Evolutionary conservation across 1,140 invertebrate genomes (phyloP).

Genomic region (Eriosoma lanigerum): DNA sequence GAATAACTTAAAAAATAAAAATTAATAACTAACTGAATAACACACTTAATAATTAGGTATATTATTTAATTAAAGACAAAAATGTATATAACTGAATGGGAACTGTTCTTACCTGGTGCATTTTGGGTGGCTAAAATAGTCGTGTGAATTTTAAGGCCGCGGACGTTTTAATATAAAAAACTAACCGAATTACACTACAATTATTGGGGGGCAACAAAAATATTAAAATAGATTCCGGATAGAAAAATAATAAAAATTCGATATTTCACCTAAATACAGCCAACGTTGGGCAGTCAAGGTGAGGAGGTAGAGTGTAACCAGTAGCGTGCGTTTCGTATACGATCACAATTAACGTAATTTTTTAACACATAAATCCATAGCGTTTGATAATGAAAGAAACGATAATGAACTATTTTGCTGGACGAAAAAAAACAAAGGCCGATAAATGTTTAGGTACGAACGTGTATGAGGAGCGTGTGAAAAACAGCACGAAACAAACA

Average conservation of each 20-base stretch:
- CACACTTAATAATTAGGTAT: not conserved
- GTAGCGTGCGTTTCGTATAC: not conserved
- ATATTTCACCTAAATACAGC: slow-evolving; percentile 17
- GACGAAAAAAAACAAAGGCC: not conserved
- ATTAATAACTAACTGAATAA: not conserved
- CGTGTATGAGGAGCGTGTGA: slow-evolving; percentile 42
- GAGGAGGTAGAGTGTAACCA: slow-evolving; percentile 32
- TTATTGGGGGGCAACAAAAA: not conserved
- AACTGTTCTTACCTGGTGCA: slow-evolving; percentile 48
- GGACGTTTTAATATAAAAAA: not conserved
- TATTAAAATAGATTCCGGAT: not conserved
- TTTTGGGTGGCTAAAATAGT: slow-evolving; percentile 11
- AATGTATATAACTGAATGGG: not conserved
- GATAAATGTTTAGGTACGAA: slow-evolving; percentile 21
- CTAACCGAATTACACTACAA: not conserved
- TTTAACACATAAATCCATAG: slow-evolving; percentile 5
- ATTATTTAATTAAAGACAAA: not conserved
- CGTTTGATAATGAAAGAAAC: not conserved
- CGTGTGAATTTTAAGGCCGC: not conserved
- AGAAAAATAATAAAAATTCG: not conserved
- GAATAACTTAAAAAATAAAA: not conserved
- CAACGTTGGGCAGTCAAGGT: slow-evolving; percentile 25
- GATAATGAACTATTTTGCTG: not conserved
- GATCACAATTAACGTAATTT: not conserved
- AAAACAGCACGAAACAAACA: slow-evolving; percentile 49